These are phyloP conservation scores for Eilema griseolum DNA, from an alignment of 2,888 invertebrate species.

Conservation along the genomic window DNA sequence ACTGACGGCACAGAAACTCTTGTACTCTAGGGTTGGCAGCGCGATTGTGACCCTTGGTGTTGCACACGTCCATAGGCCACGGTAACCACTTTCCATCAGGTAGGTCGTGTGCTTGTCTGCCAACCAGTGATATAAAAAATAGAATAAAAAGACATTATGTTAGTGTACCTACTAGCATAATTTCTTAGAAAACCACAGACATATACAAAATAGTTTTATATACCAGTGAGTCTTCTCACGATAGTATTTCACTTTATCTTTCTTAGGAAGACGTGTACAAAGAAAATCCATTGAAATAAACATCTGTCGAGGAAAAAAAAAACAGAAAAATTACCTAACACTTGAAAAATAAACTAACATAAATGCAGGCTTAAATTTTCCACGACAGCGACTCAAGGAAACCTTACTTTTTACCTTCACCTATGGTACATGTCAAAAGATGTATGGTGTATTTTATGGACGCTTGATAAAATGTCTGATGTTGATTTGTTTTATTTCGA, in stretches of 20 bases:
- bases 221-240: too few relatives aligned
- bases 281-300: conserved; percentile 37
- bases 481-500: background rate
- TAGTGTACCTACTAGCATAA: too few relatives aligned
- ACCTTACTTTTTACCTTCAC: conserved; percentile 69
- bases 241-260: background rate
- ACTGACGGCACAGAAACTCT: too few relatives aligned
- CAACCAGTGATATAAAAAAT: too few relatives aligned
- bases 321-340: conserved; percentile 67
- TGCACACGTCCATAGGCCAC: too few relatives aligned
- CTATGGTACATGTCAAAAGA: conserved; percentile 43
- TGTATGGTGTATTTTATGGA: conserved; percentile 12
- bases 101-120: too few relatives aligned
- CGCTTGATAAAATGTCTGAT: background rate
- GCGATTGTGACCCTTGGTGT: too few relatives aligned
- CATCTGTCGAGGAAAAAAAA: conserved; percentile 25
- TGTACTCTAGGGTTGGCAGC: too few relatives aligned
- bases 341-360: conserved; percentile 81
- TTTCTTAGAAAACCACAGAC: too few relatives aligned
- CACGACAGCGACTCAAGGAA: conserved; percentile 73
- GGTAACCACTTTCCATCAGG: too few relatives aligned
- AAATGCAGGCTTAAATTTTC: conserved; percentile 79
- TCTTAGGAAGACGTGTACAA: conserved; percentile 18
- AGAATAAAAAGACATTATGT: too few relatives aligned
- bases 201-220: too few relatives aligned